These are phyloP conservation scores for Babylonia areolata DNA, from an alignment of 1,140 invertebrate genomes.

Conservation along the genomic window DNA sequence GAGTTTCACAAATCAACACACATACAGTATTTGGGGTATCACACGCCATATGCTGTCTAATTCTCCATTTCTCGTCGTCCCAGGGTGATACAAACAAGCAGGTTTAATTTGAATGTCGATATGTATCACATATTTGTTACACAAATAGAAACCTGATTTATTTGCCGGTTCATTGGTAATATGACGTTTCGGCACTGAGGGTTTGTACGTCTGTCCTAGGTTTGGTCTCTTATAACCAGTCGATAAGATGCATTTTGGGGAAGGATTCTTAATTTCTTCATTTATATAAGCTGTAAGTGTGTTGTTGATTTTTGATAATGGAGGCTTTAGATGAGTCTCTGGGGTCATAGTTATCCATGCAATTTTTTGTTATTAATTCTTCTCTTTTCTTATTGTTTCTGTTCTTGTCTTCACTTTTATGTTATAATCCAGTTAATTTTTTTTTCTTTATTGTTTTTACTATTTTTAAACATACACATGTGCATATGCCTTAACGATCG, in stretches of 20 bases:
- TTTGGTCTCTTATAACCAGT: background rate
- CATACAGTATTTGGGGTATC: too few relatives aligned
- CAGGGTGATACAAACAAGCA: too few relatives aligned
- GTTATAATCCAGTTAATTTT: too few relatives aligned
- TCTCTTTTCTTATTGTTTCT: too few relatives aligned
- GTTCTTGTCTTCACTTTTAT: too few relatives aligned
- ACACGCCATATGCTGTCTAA: too few relatives aligned
- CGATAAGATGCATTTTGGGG: background rate
- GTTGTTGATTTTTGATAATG: background rate
- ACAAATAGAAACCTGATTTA: background rate
- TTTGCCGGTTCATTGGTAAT: background rate
- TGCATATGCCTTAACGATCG: too few relatives aligned
- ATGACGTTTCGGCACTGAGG: background rate
- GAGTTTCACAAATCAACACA: too few relatives aligned
- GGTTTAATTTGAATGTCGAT: background rate
- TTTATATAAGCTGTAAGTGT: background rate
- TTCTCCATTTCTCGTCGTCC: too few relatives aligned
- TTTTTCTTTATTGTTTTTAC: too few relatives aligned
- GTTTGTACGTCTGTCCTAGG: background rate
- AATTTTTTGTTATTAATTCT: background rate
- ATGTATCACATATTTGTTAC: background rate
- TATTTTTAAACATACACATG: too few relatives aligned
- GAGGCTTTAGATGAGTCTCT: background rate
- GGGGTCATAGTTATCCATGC: conserved; percentile 4
- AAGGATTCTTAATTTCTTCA: background rate